Evolutionary conservation across 1,140 invertebrate genomes (phyloP).

Genomic region (Nixonia krombeini): DNA sequence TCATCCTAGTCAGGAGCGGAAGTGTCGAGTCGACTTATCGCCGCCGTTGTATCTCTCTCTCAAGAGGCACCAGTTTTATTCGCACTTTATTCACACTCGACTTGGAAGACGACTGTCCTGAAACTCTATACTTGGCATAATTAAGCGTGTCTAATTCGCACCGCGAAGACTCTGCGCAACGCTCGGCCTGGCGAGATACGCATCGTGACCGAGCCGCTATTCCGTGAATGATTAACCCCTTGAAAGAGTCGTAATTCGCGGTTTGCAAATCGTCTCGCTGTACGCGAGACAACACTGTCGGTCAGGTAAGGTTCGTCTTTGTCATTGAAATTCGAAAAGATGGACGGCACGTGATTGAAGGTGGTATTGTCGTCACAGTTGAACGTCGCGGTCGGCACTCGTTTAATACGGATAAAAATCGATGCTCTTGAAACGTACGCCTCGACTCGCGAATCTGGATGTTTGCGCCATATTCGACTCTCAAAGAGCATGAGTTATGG

Average conservation of each 20-base stretch:
- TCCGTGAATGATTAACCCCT: constrained; percentile 60
- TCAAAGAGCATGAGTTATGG: constrained; percentile 42
- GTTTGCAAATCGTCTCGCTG: no score
- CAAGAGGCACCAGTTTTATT: constrained; percentile 16
- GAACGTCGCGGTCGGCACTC: constrained; percentile 14
- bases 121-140: constrained; percentile 50
- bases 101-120: constrained; percentile 42
- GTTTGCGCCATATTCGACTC: constrained; percentile 41
- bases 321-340: not conserved
- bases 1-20: constrained; percentile 39
- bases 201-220: constrained; percentile 51
- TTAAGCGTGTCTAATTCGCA: constrained; percentile 54
- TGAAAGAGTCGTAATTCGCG: constrained; percentile 19
- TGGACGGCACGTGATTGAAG: not conserved
- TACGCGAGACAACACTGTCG: no score
- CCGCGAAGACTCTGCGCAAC: constrained; percentile 47
- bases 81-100: constrained; percentile 30
- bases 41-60: constrained; percentile 32
- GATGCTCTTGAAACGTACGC: constrained; percentile 17
- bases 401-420: constrained; percentile 21
- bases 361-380: not conserved
- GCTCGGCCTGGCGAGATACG: constrained; percentile 54
- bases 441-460: constrained; percentile 31
- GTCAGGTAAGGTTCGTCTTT: no score
- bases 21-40: constrained; percentile 40